phyloP scores from a whole-genome alignment of 2,888 invertebrate species.

The Ornithoptera priamus region DNA sequence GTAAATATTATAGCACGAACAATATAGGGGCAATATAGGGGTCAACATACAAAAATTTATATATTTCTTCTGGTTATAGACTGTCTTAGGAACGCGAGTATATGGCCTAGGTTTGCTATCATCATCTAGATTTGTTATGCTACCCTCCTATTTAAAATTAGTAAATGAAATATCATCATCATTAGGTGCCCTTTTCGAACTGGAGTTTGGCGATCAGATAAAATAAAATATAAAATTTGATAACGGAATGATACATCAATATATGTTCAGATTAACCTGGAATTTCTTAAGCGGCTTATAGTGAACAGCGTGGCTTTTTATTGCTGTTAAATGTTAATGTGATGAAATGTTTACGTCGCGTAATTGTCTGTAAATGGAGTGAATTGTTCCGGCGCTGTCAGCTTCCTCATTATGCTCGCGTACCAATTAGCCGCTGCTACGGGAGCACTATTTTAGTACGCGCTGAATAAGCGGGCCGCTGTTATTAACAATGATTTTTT shows the following conservation, averaged over 20 bases:
- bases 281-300: neutral
- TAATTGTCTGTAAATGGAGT: conserved; percentile 71
- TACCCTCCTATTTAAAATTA: neutral
- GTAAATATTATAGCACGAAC: too few relatives aligned
- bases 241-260: neutral
- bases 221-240: neutral
- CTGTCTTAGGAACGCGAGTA: too few relatives aligned
- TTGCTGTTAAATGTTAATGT: conserved; percentile 35
- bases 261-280: neutral
- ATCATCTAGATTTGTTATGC: too few relatives aligned
- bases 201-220: too few relatives aligned
- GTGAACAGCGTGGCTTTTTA: neutral
- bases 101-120: too few relatives aligned
- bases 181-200: too few relatives aligned
- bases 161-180: neutral
- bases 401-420: conserved; percentile 75
- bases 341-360: conserved; percentile 64
- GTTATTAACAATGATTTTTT: conserved; percentile 16
- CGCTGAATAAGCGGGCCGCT: conserved; percentile 50
- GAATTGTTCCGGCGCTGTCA: conserved; percentile 75
- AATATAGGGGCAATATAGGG: too few relatives aligned
- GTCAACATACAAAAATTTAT: too few relatives aligned
- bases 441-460: conserved; percentile 57
- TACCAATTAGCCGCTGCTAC: conserved; percentile 63
- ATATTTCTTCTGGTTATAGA: too few relatives aligned